A percentile compares a stretch with the other conserved stretches of the same genome.
phyloP scores from a whole-genome alignment of 2,888 invertebrate species.

The Chloroclystis v-ata region DNA sequence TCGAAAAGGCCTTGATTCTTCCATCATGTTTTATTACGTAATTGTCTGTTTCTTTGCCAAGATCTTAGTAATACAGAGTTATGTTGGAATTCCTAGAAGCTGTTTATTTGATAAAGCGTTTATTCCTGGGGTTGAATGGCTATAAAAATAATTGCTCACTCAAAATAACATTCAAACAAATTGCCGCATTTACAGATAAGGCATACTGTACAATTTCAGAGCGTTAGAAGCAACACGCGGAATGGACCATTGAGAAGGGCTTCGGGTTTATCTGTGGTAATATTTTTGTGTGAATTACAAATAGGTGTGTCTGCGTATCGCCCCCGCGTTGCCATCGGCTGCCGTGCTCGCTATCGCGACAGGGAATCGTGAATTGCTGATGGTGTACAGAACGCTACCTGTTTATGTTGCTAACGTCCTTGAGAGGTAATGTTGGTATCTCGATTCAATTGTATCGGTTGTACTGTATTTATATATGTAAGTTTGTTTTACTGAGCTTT shows the following conservation, averaged over 20 bases:
- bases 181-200: constrained; percentile 22
- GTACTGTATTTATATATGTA: too few relatives aligned
- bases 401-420: constrained; percentile 1
- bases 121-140: neutral
- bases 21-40: constrained; percentile 16
- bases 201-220: constrained; percentile 41
- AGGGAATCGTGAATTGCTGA: constrained; percentile 63
- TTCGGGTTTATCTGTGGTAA: constrained; percentile 62
- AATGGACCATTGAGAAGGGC: constrained; percentile 57
- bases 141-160: constrained; percentile 11
- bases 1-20: constrained; percentile 18
- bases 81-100: neutral
- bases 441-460: neutral
- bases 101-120: too few relatives aligned
- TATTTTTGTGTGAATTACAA: constrained; percentile 78
- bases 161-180: constrained; percentile 20
- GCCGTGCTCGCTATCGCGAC: constrained; percentile 71
- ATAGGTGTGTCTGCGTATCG: constrained; percentile 67
- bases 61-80: constrained; percentile 15
- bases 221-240: constrained; percentile 43
- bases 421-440: neutral
- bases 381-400: constrained; percentile 45
- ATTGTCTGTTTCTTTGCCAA: constrained; percentile 17
- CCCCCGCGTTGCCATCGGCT: constrained; percentile 52
- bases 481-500: too few relatives aligned